phyloP scores from a whole-genome alignment of 92 coral and sea anemone genomes.

The Phenganax stokvisi region DNA sequence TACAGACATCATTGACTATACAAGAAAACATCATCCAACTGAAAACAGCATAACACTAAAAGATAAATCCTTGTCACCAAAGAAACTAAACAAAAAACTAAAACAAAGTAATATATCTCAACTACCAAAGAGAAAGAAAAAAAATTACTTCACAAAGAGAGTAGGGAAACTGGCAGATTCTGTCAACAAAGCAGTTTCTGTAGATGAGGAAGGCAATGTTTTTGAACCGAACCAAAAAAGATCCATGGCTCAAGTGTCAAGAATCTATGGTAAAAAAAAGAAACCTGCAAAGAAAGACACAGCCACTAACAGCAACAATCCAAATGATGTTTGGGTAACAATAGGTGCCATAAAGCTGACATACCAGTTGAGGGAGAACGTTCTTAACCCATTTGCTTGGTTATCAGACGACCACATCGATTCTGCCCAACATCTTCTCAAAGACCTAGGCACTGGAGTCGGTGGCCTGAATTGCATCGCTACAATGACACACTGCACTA shows the following conservation, averaged over 20 bases:
- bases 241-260: not conserved
- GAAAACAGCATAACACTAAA: slow-evolving; percentile 10
- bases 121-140: slow-evolving; percentile 11
- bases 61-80: slow-evolving; percentile 12
- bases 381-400: not conserved
- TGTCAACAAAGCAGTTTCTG: not conserved
- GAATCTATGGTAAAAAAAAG: not conserved
- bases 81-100: not conserved
- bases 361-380: not conserved
- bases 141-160: not conserved
- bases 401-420: slow-evolving; percentile 13
- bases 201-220: not conserved
- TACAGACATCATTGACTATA: not conserved
- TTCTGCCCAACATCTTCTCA: not conserved
- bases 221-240: not conserved
- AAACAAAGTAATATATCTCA: not conserved
- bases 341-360: not conserved
- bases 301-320: not conserved
- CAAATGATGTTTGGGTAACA: not conserved
- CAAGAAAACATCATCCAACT: slow-evolving; percentile 10
- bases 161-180: not conserved
- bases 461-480: not conserved
- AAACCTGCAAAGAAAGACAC: not conserved
- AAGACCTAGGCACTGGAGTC: not conserved
- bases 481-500: slow-evolving; percentile 1